A percentile compares a stretch with the other conserved stretches of the same genome.
These are phyloP conservation scores for Hydropsyche tenuis DNA, from an alignment of 1,140 invertebrate species.

Conservation along the genomic window DNA sequence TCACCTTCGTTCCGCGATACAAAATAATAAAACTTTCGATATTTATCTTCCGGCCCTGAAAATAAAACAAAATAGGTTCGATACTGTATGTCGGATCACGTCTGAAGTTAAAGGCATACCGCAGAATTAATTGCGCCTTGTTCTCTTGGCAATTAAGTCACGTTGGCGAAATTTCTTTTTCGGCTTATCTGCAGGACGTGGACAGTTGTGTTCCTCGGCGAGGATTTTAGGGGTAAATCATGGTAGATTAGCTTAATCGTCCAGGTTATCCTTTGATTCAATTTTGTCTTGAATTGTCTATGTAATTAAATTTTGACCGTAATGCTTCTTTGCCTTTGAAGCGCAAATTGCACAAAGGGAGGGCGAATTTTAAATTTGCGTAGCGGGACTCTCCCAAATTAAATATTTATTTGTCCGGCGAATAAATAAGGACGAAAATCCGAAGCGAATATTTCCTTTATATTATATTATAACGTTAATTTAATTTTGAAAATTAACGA, in stretches of 20 bases:
- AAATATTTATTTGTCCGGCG: too few species aligned
- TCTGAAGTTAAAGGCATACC: neutral
- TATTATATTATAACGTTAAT: neutral
- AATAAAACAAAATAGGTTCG: neutral
- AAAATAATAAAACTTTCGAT: slow-evolving; percentile 3
- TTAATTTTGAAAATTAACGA: neutral
- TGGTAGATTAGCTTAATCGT: slow-evolving; percentile 25
- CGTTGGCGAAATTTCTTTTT: slow-evolving; percentile 13
- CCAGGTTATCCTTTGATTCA: slow-evolving; percentile 23
- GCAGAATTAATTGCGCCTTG: neutral
- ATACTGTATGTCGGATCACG: slow-evolving; percentile 5
- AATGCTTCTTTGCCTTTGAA: neutral
- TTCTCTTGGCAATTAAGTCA: slow-evolving; percentile 17
- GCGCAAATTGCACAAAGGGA: slow-evolving; percentile 13
- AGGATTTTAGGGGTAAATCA: slow-evolving; percentile 20
- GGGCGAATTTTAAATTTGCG: too few species aligned
- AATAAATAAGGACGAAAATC: too few species aligned
- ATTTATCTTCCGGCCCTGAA: neutral
- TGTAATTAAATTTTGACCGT: slow-evolving; percentile 19
- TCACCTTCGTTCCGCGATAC: neutral
- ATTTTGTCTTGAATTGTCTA: slow-evolving; percentile 23
- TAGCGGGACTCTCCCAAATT: too few species aligned
- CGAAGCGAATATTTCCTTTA: neutral
- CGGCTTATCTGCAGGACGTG: slow-evolving; percentile 11
- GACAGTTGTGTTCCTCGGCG: neutral